A percentile compares a stretch with the other conserved stretches of the same genome.
Evolutionary conservation across 2,888 invertebrate species (phyloP).

Genomic region (Phortica magna): DNA sequence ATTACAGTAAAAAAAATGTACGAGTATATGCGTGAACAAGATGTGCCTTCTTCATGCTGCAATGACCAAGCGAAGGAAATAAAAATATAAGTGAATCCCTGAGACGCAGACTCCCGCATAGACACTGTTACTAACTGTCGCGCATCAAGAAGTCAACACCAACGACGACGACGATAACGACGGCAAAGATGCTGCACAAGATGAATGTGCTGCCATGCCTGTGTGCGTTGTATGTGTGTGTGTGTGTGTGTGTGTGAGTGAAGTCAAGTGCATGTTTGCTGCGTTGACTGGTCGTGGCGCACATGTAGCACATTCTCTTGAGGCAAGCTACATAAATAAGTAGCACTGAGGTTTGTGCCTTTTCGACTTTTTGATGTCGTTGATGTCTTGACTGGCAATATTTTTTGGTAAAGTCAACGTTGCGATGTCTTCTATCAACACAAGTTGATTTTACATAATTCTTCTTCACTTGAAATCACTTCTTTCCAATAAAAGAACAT

Average conservation of each 20-base stretch:
- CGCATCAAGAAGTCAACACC: slow-evolving; percentile 9
- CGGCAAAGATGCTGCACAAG: not conserved
- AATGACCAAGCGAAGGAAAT: not conserved
- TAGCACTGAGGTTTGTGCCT: slow-evolving; percentile 31
- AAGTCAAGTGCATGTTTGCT: slow-evolving; percentile 33
- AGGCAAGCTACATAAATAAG: slow-evolving; percentile 4
- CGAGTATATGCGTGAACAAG: too few relatives aligned
- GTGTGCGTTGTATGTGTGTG: slow-evolving; percentile 43
- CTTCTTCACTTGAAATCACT: too few relatives aligned
- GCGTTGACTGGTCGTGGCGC: not conserved
- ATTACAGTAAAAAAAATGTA: not conserved
- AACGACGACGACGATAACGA: not conserved
- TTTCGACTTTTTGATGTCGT: slow-evolving; percentile 55
- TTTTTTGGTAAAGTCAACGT: not conserved
- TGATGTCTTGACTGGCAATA: not conserved
- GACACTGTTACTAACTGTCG: slow-evolving; percentile 1
- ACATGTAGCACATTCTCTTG: not conserved
- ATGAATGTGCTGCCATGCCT: slow-evolving; percentile 9
- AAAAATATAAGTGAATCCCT: not conserved
- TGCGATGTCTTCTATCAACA: too few relatives aligned
- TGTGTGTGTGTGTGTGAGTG: slow-evolving; percentile 19
- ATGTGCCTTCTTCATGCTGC: too few relatives aligned
- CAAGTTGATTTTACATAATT: too few relatives aligned
- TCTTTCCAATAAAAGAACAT: too few relatives aligned
- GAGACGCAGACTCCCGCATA: not conserved